These are phyloP conservation scores for Sycophaga agraensis DNA, from an alignment of 1,140 invertebrate genomes.

Conservation along the genomic window DNA sequence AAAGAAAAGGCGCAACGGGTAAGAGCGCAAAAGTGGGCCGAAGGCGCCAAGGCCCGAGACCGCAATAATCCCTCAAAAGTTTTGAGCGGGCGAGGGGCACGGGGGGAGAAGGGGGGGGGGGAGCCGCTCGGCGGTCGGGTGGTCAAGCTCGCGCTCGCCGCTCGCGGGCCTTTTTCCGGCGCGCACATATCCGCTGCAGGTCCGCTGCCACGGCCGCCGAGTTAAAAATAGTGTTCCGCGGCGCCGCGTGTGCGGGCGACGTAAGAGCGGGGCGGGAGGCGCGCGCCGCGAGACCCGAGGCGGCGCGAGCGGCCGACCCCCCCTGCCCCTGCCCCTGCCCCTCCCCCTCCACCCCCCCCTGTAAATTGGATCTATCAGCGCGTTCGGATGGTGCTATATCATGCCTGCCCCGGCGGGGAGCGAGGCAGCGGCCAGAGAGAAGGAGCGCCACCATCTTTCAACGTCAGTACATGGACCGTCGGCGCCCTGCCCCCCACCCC, in stretches of 20 bases:
- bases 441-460: slow-evolving; percentile 46
- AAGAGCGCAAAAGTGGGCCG: too few relatives aligned
- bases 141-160: too few relatives aligned
- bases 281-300: slow-evolving; percentile 2
- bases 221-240: slow-evolving; percentile 33
- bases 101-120: too few relatives aligned
- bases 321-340: too few relatives aligned
- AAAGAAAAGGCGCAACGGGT: too few relatives aligned
- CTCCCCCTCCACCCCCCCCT: too few relatives aligned
- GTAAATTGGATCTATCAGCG: slow-evolving; percentile 57
- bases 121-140: too few relatives aligned
- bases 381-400: slow-evolving; percentile 56
- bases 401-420: slow-evolving; percentile 42
- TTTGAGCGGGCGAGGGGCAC: too few relatives aligned
- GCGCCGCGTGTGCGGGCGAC: background rate
- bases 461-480: slow-evolving; percentile 40
- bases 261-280: background rate
- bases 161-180: background rate
- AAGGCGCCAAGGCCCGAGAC: too few relatives aligned
- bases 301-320: too few relatives aligned
- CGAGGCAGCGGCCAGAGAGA: background rate
- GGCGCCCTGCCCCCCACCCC: background rate
- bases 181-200: slow-evolving; percentile 16
- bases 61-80: background rate
- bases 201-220: slow-evolving; percentile 8